Conservation (phyloP, 2,113 vertebrate species). For the Xyliphius kryptos region DNA sequence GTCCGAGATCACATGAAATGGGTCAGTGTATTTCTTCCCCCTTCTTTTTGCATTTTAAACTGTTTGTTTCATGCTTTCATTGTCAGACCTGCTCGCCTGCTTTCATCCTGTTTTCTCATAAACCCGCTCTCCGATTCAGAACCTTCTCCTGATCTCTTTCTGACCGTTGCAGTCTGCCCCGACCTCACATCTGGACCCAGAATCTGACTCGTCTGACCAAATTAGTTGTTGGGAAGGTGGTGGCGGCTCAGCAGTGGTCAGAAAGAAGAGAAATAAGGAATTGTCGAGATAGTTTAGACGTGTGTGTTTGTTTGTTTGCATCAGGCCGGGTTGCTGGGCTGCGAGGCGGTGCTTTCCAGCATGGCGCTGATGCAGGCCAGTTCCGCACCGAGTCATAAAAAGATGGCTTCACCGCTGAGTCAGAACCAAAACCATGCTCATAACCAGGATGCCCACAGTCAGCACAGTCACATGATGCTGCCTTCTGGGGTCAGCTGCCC, state of each 20-base stretch:
- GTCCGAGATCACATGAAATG: slow-evolving; percentile 75
- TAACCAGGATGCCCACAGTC: slow-evolving; percentile 49
- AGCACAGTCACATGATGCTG: slow-evolving; percentile 63
- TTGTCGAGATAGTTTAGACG: neutral
- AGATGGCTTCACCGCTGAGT: slow-evolving; percentile 61
- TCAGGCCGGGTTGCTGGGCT: slow-evolving; percentile 71
- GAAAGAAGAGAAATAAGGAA: no score
- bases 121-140: no score
- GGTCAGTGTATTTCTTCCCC: slow-evolving; percentile 62
- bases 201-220: no score
- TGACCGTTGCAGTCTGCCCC: no score
- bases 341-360: slow-evolving; percentile 71
- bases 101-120: no score
- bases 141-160: neutral
- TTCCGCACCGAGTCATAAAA: slow-evolving; percentile 67
- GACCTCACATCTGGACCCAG: no score
- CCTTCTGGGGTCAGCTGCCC: slow-evolving; percentile 60
- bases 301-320: slow-evolving; percentile 39
- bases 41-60: slow-evolving; percentile 30
- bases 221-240: no score
- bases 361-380: slow-evolving; percentile 75
- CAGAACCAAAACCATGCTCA: slow-evolving; percentile 57
- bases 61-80: slow-evolving; percentile 16
- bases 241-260: no score
- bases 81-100: slow-evolving; percentile 1